Evolutionary conservation across 2,113 vertebrate species (phyloP).

Genomic region (Asarcornis scutulata): DNA sequence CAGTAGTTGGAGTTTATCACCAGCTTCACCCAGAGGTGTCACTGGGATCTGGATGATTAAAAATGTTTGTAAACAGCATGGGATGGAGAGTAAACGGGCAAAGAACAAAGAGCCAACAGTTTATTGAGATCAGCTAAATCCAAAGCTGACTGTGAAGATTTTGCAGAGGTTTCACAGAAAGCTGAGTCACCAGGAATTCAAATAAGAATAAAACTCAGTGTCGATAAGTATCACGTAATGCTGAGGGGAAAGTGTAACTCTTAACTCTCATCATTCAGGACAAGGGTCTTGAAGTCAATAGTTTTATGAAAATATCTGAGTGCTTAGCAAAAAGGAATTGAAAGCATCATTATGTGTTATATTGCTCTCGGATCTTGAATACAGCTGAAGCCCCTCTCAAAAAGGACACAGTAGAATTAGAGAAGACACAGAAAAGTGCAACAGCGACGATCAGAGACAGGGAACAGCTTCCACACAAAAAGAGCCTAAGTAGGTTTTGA

Average conservation of each 20-base stretch:
- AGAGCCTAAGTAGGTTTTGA: not conserved
- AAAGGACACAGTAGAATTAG: not conserved
- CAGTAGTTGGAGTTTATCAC: not conserved
- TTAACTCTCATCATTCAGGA: not conserved
- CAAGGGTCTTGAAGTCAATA: not conserved
- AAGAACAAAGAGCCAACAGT: not conserved
- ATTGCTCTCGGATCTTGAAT: slow-evolving; percentile 1
- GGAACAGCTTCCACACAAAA: slow-evolving; percentile 6
- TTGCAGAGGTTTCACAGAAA: not conserved
- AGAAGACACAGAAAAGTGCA: slow-evolving; percentile 47
- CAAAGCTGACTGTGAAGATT: not conserved
- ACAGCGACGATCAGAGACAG: not conserved
- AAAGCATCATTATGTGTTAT: not conserved
- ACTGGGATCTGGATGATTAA: not conserved
- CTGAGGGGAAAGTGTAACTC: not conserved
- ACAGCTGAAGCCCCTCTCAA: not conserved
- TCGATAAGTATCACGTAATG: not conserved
- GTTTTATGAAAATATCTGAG: slow-evolving; percentile 19
- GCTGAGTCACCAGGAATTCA: not conserved
- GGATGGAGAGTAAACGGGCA: not conserved
- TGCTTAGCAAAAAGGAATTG: not conserved
- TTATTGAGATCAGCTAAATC: not conserved
- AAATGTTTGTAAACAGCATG: not conserved
- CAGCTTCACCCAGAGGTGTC: not conserved
- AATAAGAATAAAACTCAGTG: not conserved